These are phyloP conservation scores for Spongilla lacustris DNA, from an alignment of 37 sponge, comb jelly and placozoan species.

Conservation along the genomic window DNA sequence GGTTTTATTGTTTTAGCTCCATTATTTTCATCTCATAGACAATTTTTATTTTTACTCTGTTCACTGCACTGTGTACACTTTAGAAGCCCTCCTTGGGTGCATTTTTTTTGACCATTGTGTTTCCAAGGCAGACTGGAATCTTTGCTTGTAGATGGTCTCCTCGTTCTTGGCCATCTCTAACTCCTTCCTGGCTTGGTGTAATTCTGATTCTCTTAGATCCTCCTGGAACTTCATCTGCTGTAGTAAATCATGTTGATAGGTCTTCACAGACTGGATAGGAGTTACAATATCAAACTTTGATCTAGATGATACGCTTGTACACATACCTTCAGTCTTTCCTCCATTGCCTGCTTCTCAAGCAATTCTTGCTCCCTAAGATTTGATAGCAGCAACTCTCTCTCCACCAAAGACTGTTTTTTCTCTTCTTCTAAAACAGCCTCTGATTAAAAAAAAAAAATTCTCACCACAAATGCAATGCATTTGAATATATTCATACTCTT, in stretches of 20 bases:
- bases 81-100: slow-evolving; percentile 50
- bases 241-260: slow-evolving; percentile 65
- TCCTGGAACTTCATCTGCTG: slow-evolving; percentile 75
- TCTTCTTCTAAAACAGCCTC: slow-evolving; percentile 61
- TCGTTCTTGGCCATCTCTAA: slow-evolving; percentile 53
- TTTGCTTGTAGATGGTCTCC: slow-evolving; percentile 54
- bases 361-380: slow-evolving; percentile 77
- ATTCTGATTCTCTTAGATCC: slow-evolving; percentile 26
- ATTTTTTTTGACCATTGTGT: slow-evolving; percentile 32
- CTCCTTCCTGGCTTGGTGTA: slow-evolving; percentile 50
- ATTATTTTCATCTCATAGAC: too few species aligned
- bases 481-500: slow-evolving; percentile 85
- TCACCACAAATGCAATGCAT: too few species aligned
- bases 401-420: slow-evolving; percentile 52
- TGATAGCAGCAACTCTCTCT: slow-evolving; percentile 50
- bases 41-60: too few species aligned
- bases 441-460: not conserved
- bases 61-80: not conserved
- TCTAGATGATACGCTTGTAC: not conserved
- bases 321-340: slow-evolving; percentile 47
- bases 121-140: slow-evolving; percentile 44
- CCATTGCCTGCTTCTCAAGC: slow-evolving; percentile 74
- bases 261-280: not conserved
- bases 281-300: not conserved
- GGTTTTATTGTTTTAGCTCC: too few species aligned